Evolutionary conservation across 2,797 vertebrate genomes (phyloP).

Genomic region (Sternarchorhynchus goeldii): DNA sequence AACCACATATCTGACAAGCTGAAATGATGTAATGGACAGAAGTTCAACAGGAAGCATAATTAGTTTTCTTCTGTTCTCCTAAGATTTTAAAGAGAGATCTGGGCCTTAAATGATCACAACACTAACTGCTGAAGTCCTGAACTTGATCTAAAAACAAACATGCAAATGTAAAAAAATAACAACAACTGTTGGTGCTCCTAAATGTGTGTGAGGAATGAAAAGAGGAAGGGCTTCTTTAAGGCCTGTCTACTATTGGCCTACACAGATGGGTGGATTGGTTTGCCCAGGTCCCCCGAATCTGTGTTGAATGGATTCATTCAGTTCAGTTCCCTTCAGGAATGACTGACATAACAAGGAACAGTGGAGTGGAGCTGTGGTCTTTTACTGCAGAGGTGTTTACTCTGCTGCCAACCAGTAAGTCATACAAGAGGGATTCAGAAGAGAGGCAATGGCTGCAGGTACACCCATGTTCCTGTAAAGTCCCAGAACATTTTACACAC

Average conservation of each 20-base stretch:
- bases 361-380: not conserved
- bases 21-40: not conserved
- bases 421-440: not conserved
- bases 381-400: not conserved
- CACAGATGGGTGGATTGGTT: not conserved
- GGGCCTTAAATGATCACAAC: too few species aligned
- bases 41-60: not conserved
- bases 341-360: constrained; percentile 1
- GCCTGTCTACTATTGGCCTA: not conserved
- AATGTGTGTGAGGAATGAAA: not conserved
- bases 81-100: not conserved
- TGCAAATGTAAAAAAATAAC: too few species aligned
- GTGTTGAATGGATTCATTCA: constrained; percentile 7
- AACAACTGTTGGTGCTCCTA: too few species aligned
- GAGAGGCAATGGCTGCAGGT: too few species aligned
- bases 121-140: too few species aligned
- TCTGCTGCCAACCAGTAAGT: not conserved
- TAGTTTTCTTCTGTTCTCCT: not conserved
- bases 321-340: not conserved
- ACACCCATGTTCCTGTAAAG: not conserved
- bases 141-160: too few species aligned
- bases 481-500: not conserved
- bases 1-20: not conserved
- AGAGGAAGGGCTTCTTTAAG: not conserved
- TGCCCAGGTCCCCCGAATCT: not conserved